Base-by-base conservation (phyloP, 2,113 vertebrate species). In the Smithornis capensis region DNA sequence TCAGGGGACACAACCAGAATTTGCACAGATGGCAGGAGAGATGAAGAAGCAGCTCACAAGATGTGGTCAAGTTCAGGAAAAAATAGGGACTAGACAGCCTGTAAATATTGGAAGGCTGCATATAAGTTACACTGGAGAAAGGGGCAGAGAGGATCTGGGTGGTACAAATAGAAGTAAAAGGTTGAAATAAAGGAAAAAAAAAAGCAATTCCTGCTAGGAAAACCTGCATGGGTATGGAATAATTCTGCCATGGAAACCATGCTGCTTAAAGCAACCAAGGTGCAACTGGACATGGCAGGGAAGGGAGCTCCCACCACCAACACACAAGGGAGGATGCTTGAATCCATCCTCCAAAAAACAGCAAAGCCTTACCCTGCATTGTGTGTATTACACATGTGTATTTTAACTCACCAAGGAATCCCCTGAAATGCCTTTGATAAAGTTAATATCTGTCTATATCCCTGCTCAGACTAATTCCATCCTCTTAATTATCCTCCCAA, bases 371-470 rank as follows among this genome's bases (percentile, higher is more conserved):
- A 56, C 49, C 38, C 53, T 14, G 24, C 0, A 0, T 37, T 52
- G 10, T 6, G 12, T 9, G 0, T 18, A 4, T 33, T 10, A 27
- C 4, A 59, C 12, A 56, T 0, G 0, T 38, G 6, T 8, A 63
- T 29, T 40, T 71, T 14, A 64, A 74, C 63, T 57, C 45, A 47
- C 52, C 56, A 25, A 59, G 86, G 59, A 83, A 88, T 59, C 42
- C 55, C 78, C 50, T 57, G 65, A 3, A 0, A 0, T 16, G n/a
- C 56, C 82, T 83, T 60, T 53, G 64, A 19, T 33, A 63, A 77
- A 38, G 9, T 63, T 50, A 50, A 2, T 45, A 57, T 44, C 84
- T 73, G 22, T 57, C 88, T 79, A 1, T 16, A 73, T 42, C 67
- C 50, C n/a, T 47, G 69, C 76, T 53, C 33, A 21, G 67, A 69